Evolutionary conservation across 2,797 vertebrate species (phyloP).

Genomic region (Danio albolineatus): DNA sequence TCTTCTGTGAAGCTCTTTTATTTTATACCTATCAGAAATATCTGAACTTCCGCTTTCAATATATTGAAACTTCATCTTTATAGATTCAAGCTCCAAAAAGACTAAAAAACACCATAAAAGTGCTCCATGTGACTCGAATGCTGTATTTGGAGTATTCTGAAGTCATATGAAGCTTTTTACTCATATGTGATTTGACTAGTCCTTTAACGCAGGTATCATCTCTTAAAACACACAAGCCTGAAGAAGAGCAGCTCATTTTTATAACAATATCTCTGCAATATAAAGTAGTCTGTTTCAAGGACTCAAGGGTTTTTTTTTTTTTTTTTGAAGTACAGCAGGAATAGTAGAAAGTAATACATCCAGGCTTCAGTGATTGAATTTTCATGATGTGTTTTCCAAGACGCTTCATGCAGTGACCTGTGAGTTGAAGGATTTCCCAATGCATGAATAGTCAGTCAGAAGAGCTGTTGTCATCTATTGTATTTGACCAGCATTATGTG

Average conservation of each 20-base stretch:
- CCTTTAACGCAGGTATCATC: background rate
- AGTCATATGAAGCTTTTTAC: background rate
- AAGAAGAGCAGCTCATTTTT: slow-evolving; percentile 1
- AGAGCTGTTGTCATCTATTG: background rate
- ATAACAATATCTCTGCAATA: background rate
- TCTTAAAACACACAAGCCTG: background rate
- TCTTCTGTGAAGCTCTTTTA: background rate
- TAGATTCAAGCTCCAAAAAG: background rate
- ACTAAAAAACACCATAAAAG: background rate
- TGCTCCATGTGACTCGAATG: background rate
- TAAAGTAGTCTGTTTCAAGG: background rate
- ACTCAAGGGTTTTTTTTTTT: background rate
- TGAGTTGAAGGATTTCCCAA: slow-evolving; percentile 4
- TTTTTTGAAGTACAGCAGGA: background rate
- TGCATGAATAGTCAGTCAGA: background rate
- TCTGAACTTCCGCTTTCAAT: background rate
- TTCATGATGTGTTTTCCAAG: slow-evolving; percentile 28
- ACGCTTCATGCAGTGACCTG: background rate
- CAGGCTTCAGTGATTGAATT: slow-evolving; percentile 22
- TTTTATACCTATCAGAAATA: background rate
- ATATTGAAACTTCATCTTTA: background rate
- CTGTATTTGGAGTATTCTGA: background rate
- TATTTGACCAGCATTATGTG: background rate
- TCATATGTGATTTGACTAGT: slow-evolving; percentile 11
- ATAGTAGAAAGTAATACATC: slow-evolving; percentile 10